Conservation (phyloP, 2,797 vertebrate genomes). For the Melanotaenia boesemani region DNA sequence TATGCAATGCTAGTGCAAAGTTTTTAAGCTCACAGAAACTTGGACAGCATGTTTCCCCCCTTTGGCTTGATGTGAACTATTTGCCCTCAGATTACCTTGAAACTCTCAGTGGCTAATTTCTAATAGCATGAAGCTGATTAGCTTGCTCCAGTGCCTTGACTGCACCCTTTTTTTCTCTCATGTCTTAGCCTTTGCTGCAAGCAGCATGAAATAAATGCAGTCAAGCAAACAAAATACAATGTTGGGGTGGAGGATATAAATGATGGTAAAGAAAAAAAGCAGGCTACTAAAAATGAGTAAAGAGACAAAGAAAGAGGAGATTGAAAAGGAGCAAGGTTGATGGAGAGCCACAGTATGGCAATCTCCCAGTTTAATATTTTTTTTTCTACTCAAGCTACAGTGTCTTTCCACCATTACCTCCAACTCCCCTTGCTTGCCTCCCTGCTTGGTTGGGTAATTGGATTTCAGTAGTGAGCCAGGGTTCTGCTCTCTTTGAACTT, state of each 20-base stretch:
- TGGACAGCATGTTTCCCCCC: constrained; percentile 5
- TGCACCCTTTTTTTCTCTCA: constrained; percentile 9
- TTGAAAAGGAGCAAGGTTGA: constrained; percentile 16
- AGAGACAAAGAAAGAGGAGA: constrained; percentile 12
- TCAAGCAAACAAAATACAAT: constrained; percentile 15
- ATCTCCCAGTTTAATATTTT: constrained; percentile 34
- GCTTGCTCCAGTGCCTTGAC: constrained; percentile 15
- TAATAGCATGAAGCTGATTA: constrained; percentile 46
- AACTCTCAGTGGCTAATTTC: constrained; percentile 43
- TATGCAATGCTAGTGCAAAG: constrained; percentile 53
- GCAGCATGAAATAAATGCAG: constrained; percentile 25
- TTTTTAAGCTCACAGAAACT: constrained; percentile 52
- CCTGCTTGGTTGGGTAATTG: constrained; percentile 76
- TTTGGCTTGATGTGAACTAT: constrained; percentile 37
- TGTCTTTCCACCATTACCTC: constrained; percentile 30
- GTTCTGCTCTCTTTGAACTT: constrained; percentile 74
- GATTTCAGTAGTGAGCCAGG: constrained; percentile 71
- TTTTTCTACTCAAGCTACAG: constrained; percentile 29
- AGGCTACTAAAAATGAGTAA: constrained; percentile 20
- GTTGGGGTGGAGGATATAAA: constrained; percentile 10
- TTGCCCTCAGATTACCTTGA: constrained; percentile 54
- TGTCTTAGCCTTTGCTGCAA: constrained; percentile 32
- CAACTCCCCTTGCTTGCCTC: constrained; percentile 52
- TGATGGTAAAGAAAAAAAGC: constrained; percentile 18
- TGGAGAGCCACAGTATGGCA: constrained; percentile 33